Percentiles rank a stretch among this genome's conserved stretches.
Evolutionary conservation across 2,888 invertebrate species (phyloP).

Genomic region (Drosophila barbarae): DNA sequence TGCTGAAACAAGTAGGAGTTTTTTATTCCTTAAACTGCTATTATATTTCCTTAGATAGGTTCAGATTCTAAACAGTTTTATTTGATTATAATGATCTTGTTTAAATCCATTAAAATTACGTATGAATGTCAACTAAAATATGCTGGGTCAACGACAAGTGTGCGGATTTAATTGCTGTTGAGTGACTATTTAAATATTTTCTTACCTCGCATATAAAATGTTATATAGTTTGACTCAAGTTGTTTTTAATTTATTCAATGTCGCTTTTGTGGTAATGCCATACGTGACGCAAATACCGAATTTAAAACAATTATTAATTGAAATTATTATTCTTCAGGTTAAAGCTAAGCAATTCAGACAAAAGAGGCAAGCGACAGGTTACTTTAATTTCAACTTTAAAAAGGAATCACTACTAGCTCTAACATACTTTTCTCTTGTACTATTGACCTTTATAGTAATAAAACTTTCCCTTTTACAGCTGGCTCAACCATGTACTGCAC

Average conservation of each 20-base stretch:
- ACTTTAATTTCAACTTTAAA: background rate
- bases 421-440: too few species aligned
- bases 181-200: background rate
- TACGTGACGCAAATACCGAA: constrained; percentile 1
- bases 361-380: background rate
- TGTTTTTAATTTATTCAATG: background rate
- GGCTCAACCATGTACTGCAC: constrained; percentile 96
- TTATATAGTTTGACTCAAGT: background rate
- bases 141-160: background rate
- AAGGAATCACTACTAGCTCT: too few species aligned
- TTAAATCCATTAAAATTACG: background rate
- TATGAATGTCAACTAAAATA: background rate
- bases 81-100: background rate
- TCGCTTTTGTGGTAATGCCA: background rate
- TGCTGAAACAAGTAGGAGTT: background rate
- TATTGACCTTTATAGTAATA: background rate
- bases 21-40: background rate
- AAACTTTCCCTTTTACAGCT: constrained; percentile 77
- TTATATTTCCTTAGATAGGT: too few species aligned
- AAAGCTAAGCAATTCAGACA: background rate
- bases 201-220: background rate
- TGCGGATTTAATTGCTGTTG: background rate
- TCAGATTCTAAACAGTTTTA: too few species aligned
- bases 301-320: background rate
- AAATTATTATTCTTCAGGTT: background rate